Base-by-base conservation (phyloP, 2,888 invertebrate species). In the Dynastes tityus region DNA sequence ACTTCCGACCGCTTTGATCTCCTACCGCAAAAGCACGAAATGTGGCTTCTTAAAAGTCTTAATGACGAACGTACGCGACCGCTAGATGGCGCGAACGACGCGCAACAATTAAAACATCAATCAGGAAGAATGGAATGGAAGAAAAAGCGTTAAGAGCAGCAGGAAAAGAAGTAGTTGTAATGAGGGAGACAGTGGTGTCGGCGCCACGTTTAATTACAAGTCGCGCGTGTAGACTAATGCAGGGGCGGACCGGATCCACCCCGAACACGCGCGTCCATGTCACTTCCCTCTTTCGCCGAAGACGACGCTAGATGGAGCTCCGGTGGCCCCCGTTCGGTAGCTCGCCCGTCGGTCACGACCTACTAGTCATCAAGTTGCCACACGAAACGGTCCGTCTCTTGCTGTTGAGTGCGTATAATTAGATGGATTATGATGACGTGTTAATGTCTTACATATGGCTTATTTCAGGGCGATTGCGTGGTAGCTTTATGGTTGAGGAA, bases 151-250 rank as follows among this genome's bases (percentile, higher is more conserved):
- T 40, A 55, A 53, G 11, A 51, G 51, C 49, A 27, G 68, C 49
- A 45, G 68, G 22, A 68, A 51, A 13, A 49, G 32, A 51, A 29
- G 22, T 27, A 29, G 68, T 13, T 6, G 29, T 37, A 45, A 37
- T 22, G n/a, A 74, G 45, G 63, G 78, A 78, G 73, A 82, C 81
- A 81, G 83, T 80, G 81, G 81, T 80, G 73, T 61, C 73, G 80
- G 83, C 80, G 79, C 79, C 79, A 71, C 71, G 49, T 76, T 81
- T 83, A 83, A 83, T 83, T 83, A 83, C 81, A 82, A 82, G 82
- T 80, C 80, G 81, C 80, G 76, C 74, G 79, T 77, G 79, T 76
- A 79, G 80, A 68, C 81, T 81, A 82, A 82, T 82, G 83, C 83
- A 83, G 81, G 81, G 83, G 84, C 82, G 83, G 81, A 80, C 74